Evolutionary conservation across 2,113 vertebrate genomes (phyloP), one percentile per base, ranked within the genome.

Genomic region (Capreolus pygargus): DNA sequence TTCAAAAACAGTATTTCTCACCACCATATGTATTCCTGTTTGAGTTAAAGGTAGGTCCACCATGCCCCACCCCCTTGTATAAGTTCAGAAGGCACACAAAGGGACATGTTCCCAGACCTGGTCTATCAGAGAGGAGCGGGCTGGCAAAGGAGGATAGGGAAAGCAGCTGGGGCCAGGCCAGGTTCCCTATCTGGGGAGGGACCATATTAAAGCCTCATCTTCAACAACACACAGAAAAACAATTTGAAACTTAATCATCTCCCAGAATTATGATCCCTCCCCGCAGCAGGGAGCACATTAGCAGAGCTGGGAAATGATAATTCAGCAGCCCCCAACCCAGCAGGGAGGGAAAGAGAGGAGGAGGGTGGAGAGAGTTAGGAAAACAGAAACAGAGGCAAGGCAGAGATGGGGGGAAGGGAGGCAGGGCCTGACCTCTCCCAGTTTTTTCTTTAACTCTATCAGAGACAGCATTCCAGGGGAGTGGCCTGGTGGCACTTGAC

Each of bases 201-300:
- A 83, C 94, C 94, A 97, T 84, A 96, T 97, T 98, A 98, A 98
- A 98, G 58, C 93, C 84, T 97, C 97, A 82, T 98, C 93, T 98
- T 95, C 97, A 96, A 98, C 97, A 97, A 97, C 74, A 97, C 93
- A 97, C 95, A 98, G 98, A 97, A 98, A 98, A 98, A 98, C 98
- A 98, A 98, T 98, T 94, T 98, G 98, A 98, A 98, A 98, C 97
- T 97, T 98, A 98, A 98, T 98, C 98, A 98, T 98, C 97, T 98
- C 91, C 97, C 95, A 98, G 98, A 98, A 98, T 98, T 97, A 98
- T 97, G 98, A 98, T 98, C 97, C 97, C 98, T 98, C 94, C 95
- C 97, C 96, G 1, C 98, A 98, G 98, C 97, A 47, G 98, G 98
- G 91, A 97, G 98, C 97, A 97, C 98, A 98, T 98, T 98, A 98